Base-by-base conservation (phyloP, 2,113 vertebrate species). In the Hemicordylus capensis region DNA sequence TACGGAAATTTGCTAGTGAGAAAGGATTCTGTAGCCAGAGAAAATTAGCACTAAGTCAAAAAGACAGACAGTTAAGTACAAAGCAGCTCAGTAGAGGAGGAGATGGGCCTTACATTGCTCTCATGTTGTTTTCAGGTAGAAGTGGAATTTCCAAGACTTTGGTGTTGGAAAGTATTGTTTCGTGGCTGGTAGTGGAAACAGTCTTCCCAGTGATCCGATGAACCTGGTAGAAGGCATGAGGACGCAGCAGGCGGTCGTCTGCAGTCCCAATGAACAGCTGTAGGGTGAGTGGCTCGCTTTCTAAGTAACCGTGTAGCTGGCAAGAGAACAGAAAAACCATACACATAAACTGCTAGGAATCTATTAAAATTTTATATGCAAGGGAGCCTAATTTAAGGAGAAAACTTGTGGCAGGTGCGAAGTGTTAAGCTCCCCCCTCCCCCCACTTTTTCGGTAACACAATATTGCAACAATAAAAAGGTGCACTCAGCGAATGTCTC, bases 241-340 rank as follows among this genome's bases (percentile, higher is more conserved):
- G 98, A 88, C 98, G 95, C 95, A 99, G 97, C 95, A 99, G 97
- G 93, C 98, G 98, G 96, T 99, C 98, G 63, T 99, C 98, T 69
- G 98, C 98, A 1, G 98, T 99, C 92, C 98, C 98, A 1, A 99
- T 99, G 97, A 99, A 99, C 93, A 99, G 97, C 98, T 99, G 98
- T 81, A 99, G 96, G 4, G 97, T 98, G 90, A 99, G 98, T 0
- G 98, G 98, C 94, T 98, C 98, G 1, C 94, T 99, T 91, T 98
- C 98, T 95, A 98, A 94, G 96, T 98, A 98, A 85, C 98, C 98
- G 0, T 98, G 98, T 73, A 98, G 97, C 98, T 99, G 97, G 92
- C 89, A 88, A 95, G 90, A 96, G 95, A 98, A 97, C 96, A 98
- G 94, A 97, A 94, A 89, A 86, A 85, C 88, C 84, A 67, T 0